Evolutionary conservation across 2,113 vertebrate genomes (phyloP).

Genomic region (Haemorhous mexicanus): DNA sequence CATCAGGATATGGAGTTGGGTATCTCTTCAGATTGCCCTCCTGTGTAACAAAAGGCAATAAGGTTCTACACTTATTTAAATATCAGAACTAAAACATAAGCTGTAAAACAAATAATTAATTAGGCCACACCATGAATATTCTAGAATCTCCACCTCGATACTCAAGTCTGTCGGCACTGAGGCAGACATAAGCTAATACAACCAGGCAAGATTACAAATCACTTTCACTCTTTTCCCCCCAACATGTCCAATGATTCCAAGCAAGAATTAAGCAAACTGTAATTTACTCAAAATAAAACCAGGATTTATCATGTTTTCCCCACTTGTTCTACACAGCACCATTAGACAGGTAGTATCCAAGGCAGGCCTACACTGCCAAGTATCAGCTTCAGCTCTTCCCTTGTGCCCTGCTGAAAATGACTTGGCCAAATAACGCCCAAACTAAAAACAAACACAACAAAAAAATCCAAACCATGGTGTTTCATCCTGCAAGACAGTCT

Average conservation of each 20-base stretch:
- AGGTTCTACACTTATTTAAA: not conserved
- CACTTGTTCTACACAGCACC: not conserved
- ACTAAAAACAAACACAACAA: not conserved
- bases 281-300: not conserved
- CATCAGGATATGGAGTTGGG: constrained; percentile 96
- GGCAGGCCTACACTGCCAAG: not conserved
- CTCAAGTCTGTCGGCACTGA: not conserved
- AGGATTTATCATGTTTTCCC: not conserved
- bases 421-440: not conserved
- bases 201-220: not conserved
- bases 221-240: too few species aligned
- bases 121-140: not conserved
- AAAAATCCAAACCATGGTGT: not conserved
- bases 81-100: not conserved
- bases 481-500: not conserved
- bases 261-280: not conserved
- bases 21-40: constrained; percentile 98
- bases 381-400: not conserved
- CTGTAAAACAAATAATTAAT: not conserved
- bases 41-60: constrained; percentile 64
- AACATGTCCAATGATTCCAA: not conserved
- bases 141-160: not conserved
- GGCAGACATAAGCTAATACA: not conserved
- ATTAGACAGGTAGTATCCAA: not conserved
- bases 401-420: not conserved